Conservation (phyloP, 2,888 invertebrate species). For the Hirudinaria manillensis region DNA sequence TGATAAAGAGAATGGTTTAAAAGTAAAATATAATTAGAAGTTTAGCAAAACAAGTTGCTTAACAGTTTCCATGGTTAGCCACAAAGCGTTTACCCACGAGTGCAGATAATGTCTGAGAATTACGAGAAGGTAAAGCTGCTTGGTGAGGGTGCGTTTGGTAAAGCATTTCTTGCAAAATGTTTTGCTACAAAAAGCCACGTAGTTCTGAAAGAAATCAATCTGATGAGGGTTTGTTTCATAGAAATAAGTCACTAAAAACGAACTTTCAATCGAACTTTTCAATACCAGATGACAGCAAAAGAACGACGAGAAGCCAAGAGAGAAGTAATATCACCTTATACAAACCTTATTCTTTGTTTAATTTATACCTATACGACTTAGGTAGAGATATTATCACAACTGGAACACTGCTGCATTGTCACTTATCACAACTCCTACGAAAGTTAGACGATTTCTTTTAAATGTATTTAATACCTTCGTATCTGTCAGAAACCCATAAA, state of each 20-base stretch:
- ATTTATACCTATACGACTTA: slow-evolving; percentile 33
- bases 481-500: no score
- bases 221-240: slow-evolving; percentile 22
- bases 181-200: slow-evolving; percentile 19
- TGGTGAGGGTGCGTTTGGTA: slow-evolving; percentile 30
- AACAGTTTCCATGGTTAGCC: no score
- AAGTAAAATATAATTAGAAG: no score
- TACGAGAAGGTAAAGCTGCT: slow-evolving; percentile 11
- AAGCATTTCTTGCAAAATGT: slow-evolving; percentile 25
- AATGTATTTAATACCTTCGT: no score
- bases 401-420: slow-evolving; percentile 56
- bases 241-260: not conserved
- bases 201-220: slow-evolving; percentile 31
- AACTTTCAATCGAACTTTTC: slow-evolving; percentile 14
- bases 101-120: not conserved
- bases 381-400: slow-evolving; percentile 54
- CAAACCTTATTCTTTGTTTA: not conserved
- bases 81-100: no score
- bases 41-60: no score
- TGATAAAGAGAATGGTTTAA: no score
- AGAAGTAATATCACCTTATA: slow-evolving; percentile 47
- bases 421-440: slow-evolving; percentile 56
- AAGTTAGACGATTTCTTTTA: slow-evolving; percentile 42
- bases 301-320: slow-evolving; percentile 54
- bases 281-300: slow-evolving; percentile 50